Percentiles rank a stretch among this genome's conserved stretches.
These are phyloP conservation scores for Listronotus bonariensis DNA, from an alignment of 1,140 invertebrate species.

Conservation along the genomic window DNA sequence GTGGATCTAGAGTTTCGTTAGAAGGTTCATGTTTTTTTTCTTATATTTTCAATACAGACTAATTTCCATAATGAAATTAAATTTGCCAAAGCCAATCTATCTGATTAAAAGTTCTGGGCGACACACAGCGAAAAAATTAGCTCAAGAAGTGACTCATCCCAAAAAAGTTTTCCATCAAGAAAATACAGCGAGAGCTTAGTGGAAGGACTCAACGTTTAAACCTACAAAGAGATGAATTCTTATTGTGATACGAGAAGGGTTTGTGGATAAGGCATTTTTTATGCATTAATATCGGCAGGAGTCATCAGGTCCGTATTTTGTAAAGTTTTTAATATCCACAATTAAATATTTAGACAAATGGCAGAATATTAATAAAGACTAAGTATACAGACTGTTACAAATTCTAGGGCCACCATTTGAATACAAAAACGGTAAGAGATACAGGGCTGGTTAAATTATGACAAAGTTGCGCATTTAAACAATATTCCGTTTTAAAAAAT, in stretches of 20 bases:
- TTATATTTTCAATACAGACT: slow-evolving; percentile 27
- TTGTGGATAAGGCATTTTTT: neutral
- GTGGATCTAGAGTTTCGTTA: slow-evolving; percentile 14
- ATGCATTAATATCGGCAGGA: neutral
- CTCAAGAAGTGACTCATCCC: slow-evolving; percentile 9
- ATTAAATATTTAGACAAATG: no score
- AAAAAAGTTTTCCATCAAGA: slow-evolving; percentile 1
- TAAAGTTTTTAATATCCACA: no score
- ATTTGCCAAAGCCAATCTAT: slow-evolving; percentile 21
- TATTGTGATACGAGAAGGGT: neutral
- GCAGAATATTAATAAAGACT: no score
- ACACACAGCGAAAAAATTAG: neutral
- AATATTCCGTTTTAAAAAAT: no score
- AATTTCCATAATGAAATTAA: slow-evolving; percentile 32
- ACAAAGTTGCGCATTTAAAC: no score
- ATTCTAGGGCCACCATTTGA: no score
- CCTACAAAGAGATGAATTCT: slow-evolving; percentile 8
- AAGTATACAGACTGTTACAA: no score
- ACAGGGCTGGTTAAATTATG: no score
- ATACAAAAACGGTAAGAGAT: no score
- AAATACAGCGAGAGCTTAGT: slow-evolving; percentile 1
- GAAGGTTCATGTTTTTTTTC: neutral
- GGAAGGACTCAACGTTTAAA: neutral
- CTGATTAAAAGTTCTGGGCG: slow-evolving; percentile 23
- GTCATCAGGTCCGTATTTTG: no score